Conservation (phyloP, 1,140 invertebrate genomes). For the Nixonia krombeini region DNA sequence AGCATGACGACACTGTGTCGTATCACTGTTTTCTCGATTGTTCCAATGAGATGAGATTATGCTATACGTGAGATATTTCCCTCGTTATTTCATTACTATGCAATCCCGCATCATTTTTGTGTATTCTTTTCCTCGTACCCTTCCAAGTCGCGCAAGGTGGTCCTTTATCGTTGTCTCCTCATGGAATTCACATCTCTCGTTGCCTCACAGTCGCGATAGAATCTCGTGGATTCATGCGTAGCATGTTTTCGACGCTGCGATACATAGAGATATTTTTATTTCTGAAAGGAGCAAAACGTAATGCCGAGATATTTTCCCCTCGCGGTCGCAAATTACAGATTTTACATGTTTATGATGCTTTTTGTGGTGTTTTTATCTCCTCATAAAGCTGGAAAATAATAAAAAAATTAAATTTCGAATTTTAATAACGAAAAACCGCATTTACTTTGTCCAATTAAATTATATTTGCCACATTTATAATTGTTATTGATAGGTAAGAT, state of each 20-base stretch:
- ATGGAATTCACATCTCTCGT: conserved; percentile 16
- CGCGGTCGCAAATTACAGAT: neutral
- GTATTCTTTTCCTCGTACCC: neutral
- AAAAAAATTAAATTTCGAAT: no score
- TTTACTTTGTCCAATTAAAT: no score
- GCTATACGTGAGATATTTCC: neutral
- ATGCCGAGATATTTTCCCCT: neutral
- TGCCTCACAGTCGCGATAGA: conserved; percentile 13
- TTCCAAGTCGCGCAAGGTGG: conserved; percentile 5
- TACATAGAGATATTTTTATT: conserved; percentile 1
- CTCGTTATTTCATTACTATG: neutral
- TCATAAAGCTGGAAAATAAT: no score
- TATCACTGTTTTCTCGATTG: conserved; percentile 33
- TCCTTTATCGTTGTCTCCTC: conserved; percentile 16
- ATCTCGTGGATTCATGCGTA: conserved; percentile 17
- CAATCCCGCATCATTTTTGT: conserved; percentile 1
- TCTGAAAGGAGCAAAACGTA: conserved; percentile 7
- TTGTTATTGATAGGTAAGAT: conserved; percentile 23
- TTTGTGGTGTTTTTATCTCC: no score
- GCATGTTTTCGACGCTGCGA: conserved; percentile 9
- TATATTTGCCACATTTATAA: neutral
- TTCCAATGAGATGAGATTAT: no score
- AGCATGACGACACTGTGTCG: no score
- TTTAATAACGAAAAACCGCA: no score
- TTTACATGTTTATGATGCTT: neutral